Conservation (phyloP, 2,797 vertebrate genomes). For the Poecilia gillii region DNA sequence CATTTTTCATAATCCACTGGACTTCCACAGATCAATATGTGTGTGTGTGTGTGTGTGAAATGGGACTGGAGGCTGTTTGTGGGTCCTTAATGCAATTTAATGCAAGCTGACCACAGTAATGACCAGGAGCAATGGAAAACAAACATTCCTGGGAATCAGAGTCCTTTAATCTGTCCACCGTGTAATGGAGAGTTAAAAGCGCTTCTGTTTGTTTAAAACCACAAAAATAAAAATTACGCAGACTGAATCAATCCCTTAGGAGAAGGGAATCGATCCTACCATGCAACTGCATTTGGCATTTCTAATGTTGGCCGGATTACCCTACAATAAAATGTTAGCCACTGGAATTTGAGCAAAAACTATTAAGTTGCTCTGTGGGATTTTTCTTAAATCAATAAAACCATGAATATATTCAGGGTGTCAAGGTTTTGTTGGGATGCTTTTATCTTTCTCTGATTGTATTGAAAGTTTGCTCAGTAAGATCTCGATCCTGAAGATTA, state of each 20-base stretch:
- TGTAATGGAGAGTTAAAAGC: constrained; percentile 39
- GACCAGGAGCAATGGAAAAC: constrained; percentile 54
- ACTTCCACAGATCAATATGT: constrained; percentile 65
- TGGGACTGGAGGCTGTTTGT: constrained; percentile 40
- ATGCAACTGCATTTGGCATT: neutral
- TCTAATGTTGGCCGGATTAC: neutral
- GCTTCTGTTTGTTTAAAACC: constrained; percentile 27
- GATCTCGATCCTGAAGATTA: neutral
- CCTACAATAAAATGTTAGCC: neutral
- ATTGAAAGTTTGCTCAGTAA: neutral
- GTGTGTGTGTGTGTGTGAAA: constrained; percentile 16
- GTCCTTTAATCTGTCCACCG: constrained; percentile 36
- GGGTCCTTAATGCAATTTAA: constrained; percentile 66
- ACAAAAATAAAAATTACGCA: constrained; percentile 1
- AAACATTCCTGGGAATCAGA: constrained; percentile 41
- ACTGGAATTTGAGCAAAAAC: neutral
- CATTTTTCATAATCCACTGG: constrained; percentile 76
- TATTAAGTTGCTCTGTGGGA: neutral
- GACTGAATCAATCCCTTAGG: constrained; percentile 2
- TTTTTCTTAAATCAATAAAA: neutral
- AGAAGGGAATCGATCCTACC: constrained; percentile 7
- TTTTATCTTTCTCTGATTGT: neutral
- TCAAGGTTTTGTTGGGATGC: neutral
- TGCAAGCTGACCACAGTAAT: constrained; percentile 68
- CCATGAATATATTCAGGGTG: neutral